Percentiles rank a stretch among this genome's conserved stretches.
phyloP scores from a whole-genome alignment of 2,888 invertebrate genomes.

The Metacarcinus magister region DNA sequence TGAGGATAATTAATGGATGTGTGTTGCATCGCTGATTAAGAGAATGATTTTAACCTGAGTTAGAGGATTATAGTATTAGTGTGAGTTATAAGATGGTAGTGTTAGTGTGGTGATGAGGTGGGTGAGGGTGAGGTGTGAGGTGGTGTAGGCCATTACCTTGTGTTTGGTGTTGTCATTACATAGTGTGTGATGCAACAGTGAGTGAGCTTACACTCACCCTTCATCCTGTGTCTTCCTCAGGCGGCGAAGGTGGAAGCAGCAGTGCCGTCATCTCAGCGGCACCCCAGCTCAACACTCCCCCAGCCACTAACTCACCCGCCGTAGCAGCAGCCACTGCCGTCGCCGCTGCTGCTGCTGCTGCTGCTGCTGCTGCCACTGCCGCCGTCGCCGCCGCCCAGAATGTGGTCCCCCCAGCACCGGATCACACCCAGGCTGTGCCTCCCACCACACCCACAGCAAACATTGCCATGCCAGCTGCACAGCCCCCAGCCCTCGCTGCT shows the following conservation, averaged over 20 bases:
- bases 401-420: not conserved
- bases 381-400: not conserved
- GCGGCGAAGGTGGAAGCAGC: slow-evolving; percentile 59
- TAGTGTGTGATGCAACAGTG: too few relatives aligned
- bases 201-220: not conserved
- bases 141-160: too few relatives aligned
- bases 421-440: slow-evolving; percentile 47
- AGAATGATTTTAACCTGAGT: too few relatives aligned
- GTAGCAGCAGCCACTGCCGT: slow-evolving; percentile 19
- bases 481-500: slow-evolving; percentile 62
- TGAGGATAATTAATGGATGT: too few relatives aligned
- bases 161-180: too few relatives aligned
- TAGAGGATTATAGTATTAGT: too few relatives aligned
- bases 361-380: slow-evolving; percentile 60
- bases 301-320: slow-evolving; percentile 74
- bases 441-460: slow-evolving; percentile 60
- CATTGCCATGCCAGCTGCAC: slow-evolving; percentile 70
- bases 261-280: slow-evolving; percentile 78
- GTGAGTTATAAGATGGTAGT: too few relatives aligned
- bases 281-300: slow-evolving; percentile 80
- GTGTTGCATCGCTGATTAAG: too few relatives aligned
- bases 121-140: too few relatives aligned
- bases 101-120: too few relatives aligned
- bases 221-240: not conserved
- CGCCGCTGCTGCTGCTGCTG: slow-evolving; percentile 51